Base-by-base conservation (phyloP, 2,888 invertebrate species). In the Habroteleia sp. region DNA sequence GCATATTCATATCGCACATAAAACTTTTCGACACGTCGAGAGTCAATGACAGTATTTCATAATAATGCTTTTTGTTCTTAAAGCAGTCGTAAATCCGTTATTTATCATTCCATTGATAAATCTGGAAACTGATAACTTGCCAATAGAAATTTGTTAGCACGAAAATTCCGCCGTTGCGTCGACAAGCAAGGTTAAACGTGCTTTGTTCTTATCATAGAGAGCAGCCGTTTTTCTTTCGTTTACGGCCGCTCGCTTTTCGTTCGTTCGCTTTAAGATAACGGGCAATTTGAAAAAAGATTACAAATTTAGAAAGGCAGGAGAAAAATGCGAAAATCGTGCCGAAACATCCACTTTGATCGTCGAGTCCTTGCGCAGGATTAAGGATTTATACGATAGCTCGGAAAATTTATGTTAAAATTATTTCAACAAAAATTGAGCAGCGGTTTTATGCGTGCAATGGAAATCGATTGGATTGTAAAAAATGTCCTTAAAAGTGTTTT, bases 391-490 rank as follows among this genome's bases (percentile, higher is more conserved):
- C n/a, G n/a, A n/a, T n/a, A n/a, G n/a, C n/a, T n/a, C n/a, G n/a
- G n/a, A n/a, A n/a, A n/a, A n/a, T n/a, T n/a, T n/a, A n/a, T n/a
- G n/a, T n/a, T 37, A 23, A 16, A 33, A 35, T 3, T n/a, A 39
- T 52, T 52, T 8, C n/a, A n/a, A n/a, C n/a, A n/a, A n/a, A n/a
- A n/a, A n/a, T n/a, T n/a, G n/a, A n/a, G n/a, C n/a, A n/a, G n/a
- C n/a, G n/a, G n/a, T n/a, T n/a, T n/a, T n/a, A n/a, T n/a, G n/a
- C n/a, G n/a, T n/a, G n/a, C n/a, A 42, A 25, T 52, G 7, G 35
- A 54, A 65, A 65, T 65, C 65, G 54, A 54, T 63, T 44, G 52
- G 41, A 44, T 44, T 44, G 44, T 52, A n/a, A n/a, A n/a, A 65
- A 65, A 65, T 54, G 44, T 54, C 29, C 44, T 35, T 44, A 44